Base-by-base conservation (phyloP, 2,797 vertebrate species). In the Micropoecilia bifurca region DNA sequence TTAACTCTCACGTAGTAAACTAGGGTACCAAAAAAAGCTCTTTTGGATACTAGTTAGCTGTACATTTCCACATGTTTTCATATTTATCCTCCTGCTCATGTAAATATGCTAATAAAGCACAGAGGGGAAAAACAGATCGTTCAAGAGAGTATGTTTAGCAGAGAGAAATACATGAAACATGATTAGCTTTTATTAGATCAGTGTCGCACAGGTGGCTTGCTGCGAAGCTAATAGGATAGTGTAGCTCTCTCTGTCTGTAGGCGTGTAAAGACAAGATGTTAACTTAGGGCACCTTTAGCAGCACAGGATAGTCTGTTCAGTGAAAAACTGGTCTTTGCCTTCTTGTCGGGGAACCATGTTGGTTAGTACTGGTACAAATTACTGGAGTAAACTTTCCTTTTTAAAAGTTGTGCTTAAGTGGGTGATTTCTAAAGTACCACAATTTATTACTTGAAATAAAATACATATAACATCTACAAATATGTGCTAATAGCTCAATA, bases 151-250 rank as follows among this genome's bases (percentile, higher is more conserved):
- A 2, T 14, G 25, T 69, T 69, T 43, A n/a, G 39, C 39, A 43
- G 22, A n/a, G 22, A 73, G 30, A 63, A 75, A 63, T 33, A 3
- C 74, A 46, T 46, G 28, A 63, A 61, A 45, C 30, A 30, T 33
- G 14, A 46, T 61, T 45, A 39, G 25, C 30, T 43, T 72, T 78
- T 39, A 71, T 72, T 33, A 59, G 53, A 46, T 55, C 61, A 53
- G 46, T 77, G 75, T 47, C n/a, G 9, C 63, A 55, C 75, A 71
- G 77, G 41, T 59, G 68, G 78, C 59, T 79, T 48, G 28, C 59
- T 68, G 46, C 50, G n/a, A 74, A 74, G 39, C 43, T 79, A 74
- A 74, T 79, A 43, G 72, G 57, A 66, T 68, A 20, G 47, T 1
- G 22, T 47, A 53, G 68, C 45, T 79, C 59, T 79, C 78, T 43